A percentile compares a stretch with the other conserved stretches of the same genome.
Evolutionary conservation across 2,888 invertebrate species (phyloP).

Genomic region (Eupithecia subfuscata): DNA sequence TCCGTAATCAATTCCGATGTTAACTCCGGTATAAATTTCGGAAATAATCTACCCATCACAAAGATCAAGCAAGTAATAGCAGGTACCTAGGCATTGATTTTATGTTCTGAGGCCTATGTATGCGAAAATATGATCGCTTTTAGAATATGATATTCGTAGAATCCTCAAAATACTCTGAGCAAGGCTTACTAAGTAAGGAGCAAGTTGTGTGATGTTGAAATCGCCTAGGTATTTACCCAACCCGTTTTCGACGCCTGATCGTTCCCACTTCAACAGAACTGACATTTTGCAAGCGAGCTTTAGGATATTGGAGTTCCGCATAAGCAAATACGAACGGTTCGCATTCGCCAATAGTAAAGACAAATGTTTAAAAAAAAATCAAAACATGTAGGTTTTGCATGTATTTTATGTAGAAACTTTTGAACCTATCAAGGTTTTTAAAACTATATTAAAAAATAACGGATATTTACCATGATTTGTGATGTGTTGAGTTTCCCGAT

Average conservation of each 20-base stretch:
- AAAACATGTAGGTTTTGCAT: background rate
- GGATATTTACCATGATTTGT: background rate
- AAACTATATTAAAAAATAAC: background rate
- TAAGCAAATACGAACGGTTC: background rate
- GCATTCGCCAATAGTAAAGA: background rate
- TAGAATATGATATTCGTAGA: background rate
- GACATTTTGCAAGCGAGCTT: constrained; percentile 49
- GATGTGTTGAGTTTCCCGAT: background rate
- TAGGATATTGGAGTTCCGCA: constrained; percentile 18
- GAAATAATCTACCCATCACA: too few species aligned
- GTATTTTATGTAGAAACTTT: background rate
- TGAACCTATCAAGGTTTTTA: background rate
- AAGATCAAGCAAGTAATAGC: too few species aligned
- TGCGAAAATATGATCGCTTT: background rate
- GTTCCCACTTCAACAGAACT: constrained; percentile 44
- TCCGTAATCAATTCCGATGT: too few species aligned
- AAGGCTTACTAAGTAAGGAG: constrained; percentile 4
- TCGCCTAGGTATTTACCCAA: constrained; percentile 46
- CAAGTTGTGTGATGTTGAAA: constrained; percentile 33
- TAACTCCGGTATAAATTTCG: too few species aligned
- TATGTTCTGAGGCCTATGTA: too few species aligned
- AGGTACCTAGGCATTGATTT: too few species aligned
- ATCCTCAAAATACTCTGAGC: constrained; percentile 3
- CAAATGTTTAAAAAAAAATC: background rate
- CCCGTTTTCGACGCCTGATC: constrained; percentile 45